phyloP scores from a whole-genome alignment of 2,797 vertebrate genomes.

The Uromys caudimaculatus region DNA sequence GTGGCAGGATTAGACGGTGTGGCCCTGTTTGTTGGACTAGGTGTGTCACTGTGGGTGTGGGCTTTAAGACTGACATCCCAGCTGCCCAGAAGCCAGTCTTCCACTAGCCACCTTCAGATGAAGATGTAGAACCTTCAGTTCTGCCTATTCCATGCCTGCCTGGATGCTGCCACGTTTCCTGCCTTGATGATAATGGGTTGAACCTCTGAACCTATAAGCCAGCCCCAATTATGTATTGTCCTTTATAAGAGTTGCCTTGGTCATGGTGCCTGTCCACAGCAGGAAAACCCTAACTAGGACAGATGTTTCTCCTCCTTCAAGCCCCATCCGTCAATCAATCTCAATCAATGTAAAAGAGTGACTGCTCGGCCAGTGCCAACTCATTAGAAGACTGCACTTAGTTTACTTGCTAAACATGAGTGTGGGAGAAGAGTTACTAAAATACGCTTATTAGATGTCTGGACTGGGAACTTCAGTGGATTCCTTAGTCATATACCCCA shows the following conservation, averaged over 20 bases:
- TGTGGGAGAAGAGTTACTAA: background rate
- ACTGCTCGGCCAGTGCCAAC: background rate
- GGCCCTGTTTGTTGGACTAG: background rate
- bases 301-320: background rate
- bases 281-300: background rate
- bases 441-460: background rate
- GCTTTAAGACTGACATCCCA: background rate
- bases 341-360: background rate
- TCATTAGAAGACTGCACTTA: background rate
- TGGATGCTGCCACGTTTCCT: background rate
- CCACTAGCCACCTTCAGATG: background rate
- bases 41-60: background rate
- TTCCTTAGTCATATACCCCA: background rate
- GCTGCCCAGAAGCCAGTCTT: background rate
- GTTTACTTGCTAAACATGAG: background rate
- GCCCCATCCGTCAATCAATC: background rate
- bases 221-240: background rate
- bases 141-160: background rate
- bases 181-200: background rate
- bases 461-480: background rate
- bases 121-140: background rate
- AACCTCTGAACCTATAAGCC: background rate
- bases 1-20: background rate
- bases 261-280: background rate
- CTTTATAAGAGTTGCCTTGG: background rate